phyloP scores from a whole-genome alignment of 2,797 vertebrate genomes.

The Hypotaenidia philippensis region DNA sequence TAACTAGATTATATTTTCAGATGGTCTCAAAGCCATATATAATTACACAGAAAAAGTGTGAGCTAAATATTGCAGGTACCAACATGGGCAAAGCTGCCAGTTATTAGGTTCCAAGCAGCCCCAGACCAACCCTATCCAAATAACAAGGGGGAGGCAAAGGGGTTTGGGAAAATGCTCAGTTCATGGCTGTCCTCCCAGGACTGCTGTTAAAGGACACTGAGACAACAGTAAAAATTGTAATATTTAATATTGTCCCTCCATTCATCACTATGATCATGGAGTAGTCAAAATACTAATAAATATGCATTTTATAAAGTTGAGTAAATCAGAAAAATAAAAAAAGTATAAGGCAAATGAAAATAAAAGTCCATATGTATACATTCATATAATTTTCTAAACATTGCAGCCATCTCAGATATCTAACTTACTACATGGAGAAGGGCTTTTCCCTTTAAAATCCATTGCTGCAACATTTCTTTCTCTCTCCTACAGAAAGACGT shows the following conservation, averaged over 20 bases:
- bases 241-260: neutral
- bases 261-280: neutral
- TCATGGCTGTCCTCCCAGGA: neutral
- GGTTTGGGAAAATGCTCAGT: neutral
- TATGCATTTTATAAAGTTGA: neutral
- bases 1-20: neutral
- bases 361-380: neutral
- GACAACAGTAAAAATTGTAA: neutral
- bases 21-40: neutral
- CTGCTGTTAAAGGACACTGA: neutral
- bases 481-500: neutral
- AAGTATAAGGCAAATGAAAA: neutral
- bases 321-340: neutral
- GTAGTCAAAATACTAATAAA: neutral
- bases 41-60: neutral
- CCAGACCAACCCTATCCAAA: neutral
- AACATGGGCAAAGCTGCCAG: neutral
- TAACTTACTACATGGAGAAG: neutral
- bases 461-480: neutral
- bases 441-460: neutral
- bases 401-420: neutral
- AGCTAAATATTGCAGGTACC: neutral
- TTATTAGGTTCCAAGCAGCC: neutral
- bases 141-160: neutral
- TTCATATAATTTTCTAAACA: neutral